Conservation (phyloP, 2,797 vertebrate species). For the Knipowitschia caucasica region DNA sequence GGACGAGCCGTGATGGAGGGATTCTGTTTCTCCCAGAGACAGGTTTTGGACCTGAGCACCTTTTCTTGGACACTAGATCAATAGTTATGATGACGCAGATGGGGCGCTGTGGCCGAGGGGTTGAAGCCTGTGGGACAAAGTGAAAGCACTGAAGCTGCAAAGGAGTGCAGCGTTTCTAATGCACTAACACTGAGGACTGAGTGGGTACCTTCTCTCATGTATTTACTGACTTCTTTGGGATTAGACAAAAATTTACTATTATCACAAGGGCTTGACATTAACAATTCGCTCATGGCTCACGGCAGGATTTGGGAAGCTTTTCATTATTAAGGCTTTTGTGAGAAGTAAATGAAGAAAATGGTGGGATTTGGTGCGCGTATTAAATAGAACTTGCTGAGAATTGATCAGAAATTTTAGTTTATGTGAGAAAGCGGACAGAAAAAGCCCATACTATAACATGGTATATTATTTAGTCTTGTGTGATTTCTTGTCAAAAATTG, state of each 20-base stretch:
- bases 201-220: constrained; percentile 30
- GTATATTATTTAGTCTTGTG: no score
- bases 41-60: constrained; percentile 19
- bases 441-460: no score
- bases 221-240: constrained; percentile 15
- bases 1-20: constrained; percentile 5
- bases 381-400: no score
- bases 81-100: constrained; percentile 50
- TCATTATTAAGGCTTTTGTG: constrained; percentile 12
- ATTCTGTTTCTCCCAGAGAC: constrained; percentile 21
- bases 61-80: constrained; percentile 37
- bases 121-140: constrained; percentile 26
- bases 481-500: no score
- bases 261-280: constrained; percentile 1
- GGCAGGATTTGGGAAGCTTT: background rate
- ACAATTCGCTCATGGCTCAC: background rate
- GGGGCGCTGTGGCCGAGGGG: constrained; percentile 26
- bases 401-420: no score
- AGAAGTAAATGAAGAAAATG: no score
- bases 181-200: constrained; percentile 44
- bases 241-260: constrained; percentile 15
- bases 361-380: no score
- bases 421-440: no score
- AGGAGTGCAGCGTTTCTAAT: constrained; percentile 39
- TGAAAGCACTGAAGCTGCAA: constrained; percentile 58